Percentiles rank a stretch among this genome's conserved stretches.
Conservation (phyloP, 2,888 invertebrate genomes). For the Thecophora atra region DNA sequence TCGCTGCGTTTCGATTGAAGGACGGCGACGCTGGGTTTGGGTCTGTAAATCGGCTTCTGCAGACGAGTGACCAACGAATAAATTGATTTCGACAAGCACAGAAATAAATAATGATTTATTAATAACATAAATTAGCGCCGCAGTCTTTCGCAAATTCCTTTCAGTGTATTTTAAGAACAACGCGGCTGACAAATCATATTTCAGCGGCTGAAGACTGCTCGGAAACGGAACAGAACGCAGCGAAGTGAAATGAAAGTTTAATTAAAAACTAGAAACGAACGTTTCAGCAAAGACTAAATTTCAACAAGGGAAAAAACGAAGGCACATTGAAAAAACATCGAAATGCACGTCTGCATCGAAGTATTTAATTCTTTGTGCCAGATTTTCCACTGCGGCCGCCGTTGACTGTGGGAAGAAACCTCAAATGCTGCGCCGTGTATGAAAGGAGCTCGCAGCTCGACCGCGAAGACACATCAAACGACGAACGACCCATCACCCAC, state of each 20-base stretch:
- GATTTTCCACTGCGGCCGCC: constrained; percentile 32
- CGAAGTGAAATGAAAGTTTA: constrained; percentile 23
- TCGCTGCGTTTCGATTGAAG: constrained; percentile 3
- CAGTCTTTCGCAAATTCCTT: not conserved
- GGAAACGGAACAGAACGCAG: constrained; percentile 37
- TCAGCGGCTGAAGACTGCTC: constrained; percentile 44
- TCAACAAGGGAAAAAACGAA: too few relatives aligned
- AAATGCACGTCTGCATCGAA: constrained; percentile 11
- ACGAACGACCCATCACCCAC: too few relatives aligned
- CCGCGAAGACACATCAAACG: too few relatives aligned
- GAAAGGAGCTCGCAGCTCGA: too few relatives aligned
- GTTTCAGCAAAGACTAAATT: too few relatives aligned
- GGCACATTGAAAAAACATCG: constrained; percentile 25
- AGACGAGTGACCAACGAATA: not conserved
- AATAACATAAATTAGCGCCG: not conserved
- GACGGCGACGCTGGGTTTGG: constrained; percentile 20
- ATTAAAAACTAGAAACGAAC: too few relatives aligned
- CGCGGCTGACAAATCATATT: constrained; percentile 31
- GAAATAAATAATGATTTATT: not conserved
- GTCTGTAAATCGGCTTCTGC: not conserved
- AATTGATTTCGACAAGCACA: not conserved
- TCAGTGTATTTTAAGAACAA: constrained; percentile 3
- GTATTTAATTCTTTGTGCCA: constrained; percentile 40
- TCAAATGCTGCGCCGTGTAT: constrained; percentile 25
- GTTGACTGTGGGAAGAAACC: constrained; percentile 43